Base-by-base conservation (phyloP, 2,797 vertebrate species). In the Peromyscus attwateri region DNA sequence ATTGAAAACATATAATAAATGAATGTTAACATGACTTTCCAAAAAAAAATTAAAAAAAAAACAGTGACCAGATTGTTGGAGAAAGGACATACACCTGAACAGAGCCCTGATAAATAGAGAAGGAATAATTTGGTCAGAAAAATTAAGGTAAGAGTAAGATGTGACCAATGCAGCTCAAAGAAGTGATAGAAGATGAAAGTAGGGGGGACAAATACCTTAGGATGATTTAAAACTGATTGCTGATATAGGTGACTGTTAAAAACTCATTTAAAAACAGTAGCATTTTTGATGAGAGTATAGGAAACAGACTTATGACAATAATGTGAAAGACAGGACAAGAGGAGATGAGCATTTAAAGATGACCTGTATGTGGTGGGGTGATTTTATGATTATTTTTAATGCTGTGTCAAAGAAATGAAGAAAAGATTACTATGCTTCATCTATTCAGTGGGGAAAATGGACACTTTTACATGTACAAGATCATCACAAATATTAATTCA, bases 1-100 rank as follows among this genome's bases (percentile, higher is more conserved):
- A 87, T 71, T 49, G 43, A 43, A 93, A 96, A 89, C 49, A 80
- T 21, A 82, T 34, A 88, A 52, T 12, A 77, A 91, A 81, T 77
- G 66, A 92, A 52, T 46, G 76, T n/a, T 25, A 89, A 70, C 14
- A 49, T 34, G 10, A 43, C 31, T 23, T 31, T 19, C 14, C 4
- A 29, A 5, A 52, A 88, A 89, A 46, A 46, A 46, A 46, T 43
- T 46, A 49, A 49, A 49, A 2, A 12, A 49, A 49, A 14, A 31
- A 37, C 8, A 25, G 14, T 80, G 16, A 81, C 1, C 11, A n/a
- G 17, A 10, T 11, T 91, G n/a, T 10, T 70, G 11, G 27, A 12
- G 1, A 62, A 43, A 31, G 2, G 3, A 17, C 3, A n/a, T 60
- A 10, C 2, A 70, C 6, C 4, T 77, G 9, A 81, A 76, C 3